phyloP scores from a whole-genome alignment of 2,113 vertebrate species.

The Myotis yumanensis region DNA sequence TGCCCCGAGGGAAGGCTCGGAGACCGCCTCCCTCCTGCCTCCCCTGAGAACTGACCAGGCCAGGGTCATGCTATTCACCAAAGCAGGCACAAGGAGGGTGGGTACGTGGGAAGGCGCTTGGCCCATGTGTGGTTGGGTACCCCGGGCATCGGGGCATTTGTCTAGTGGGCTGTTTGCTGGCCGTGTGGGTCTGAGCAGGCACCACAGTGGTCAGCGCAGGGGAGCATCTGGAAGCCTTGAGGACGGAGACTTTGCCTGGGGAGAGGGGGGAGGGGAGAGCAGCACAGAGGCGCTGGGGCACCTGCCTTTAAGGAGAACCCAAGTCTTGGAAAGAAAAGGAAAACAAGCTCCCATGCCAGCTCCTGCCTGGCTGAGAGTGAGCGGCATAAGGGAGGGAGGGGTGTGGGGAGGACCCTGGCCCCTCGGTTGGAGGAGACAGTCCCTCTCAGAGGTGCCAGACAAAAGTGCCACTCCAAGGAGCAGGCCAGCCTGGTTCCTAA shows the following conservation, averaged over 20 bases:
- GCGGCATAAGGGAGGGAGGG: slow-evolving; percentile 57
- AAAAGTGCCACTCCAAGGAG: background rate
- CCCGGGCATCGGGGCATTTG: background rate
- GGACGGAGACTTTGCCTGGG: background rate
- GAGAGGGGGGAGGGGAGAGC: background rate
- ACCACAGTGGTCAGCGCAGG: background rate
- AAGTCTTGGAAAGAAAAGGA: background rate
- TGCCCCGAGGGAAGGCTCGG: background rate
- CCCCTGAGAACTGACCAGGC: background rate
- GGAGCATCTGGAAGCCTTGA: background rate
- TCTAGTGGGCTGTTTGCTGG: background rate
- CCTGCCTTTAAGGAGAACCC: background rate
- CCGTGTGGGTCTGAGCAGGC: background rate
- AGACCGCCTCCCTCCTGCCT: background rate
- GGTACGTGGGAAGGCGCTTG: background rate
- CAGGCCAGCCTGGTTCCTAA: slow-evolving; percentile 36
- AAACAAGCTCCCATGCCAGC: slow-evolving; percentile 50
- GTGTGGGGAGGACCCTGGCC: slow-evolving; percentile 33
- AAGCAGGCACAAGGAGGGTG: background rate
- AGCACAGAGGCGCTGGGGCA: background rate
- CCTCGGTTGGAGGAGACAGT: background rate
- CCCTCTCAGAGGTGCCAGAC: slow-evolving; percentile 70
- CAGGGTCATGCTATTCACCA: background rate
- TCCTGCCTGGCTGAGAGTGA: slow-evolving; percentile 66
- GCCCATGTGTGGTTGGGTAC: background rate